These are phyloP conservation scores for Troglohyphantes excavatus DNA, from an alignment of 2,888 invertebrate genomes.

Conservation along the genomic window DNA sequence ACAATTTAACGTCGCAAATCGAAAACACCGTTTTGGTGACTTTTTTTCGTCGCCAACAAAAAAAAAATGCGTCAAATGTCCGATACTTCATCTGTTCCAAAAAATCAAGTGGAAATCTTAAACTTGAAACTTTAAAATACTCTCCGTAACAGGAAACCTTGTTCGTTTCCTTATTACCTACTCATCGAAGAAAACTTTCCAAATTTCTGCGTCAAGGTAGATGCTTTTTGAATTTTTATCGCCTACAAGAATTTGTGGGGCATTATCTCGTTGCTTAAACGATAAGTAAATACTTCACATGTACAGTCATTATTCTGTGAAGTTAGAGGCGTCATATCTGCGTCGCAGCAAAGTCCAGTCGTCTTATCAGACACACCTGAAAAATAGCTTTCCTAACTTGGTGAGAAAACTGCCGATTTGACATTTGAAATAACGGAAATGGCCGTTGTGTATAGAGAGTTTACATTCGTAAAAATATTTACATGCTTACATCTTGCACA, in stretches of 20 bases:
- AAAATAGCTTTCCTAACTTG: neutral
- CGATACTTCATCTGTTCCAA: too few relatives aligned
- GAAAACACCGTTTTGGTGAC: too few relatives aligned
- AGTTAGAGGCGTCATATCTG: neutral
- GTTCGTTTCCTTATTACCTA: too few relatives aligned
- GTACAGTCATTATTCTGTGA: slow-evolving; percentile 26
- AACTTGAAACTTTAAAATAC: too few relatives aligned
- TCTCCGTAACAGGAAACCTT: too few relatives aligned
- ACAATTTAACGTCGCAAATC: too few relatives aligned
- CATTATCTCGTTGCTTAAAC: slow-evolving; percentile 10
- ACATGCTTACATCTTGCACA: too few relatives aligned
- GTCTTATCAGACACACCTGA: neutral
- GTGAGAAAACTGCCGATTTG: neutral
- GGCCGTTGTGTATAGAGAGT: neutral
- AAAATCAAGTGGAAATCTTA: too few relatives aligned
- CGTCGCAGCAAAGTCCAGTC: neutral
- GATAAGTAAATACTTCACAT: slow-evolving; percentile 45
- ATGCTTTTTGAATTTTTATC: neutral
- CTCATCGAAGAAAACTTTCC: too few relatives aligned
- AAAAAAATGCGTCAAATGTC: too few relatives aligned
- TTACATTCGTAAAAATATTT: too few relatives aligned
- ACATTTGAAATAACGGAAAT: neutral
- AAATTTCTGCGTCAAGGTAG: neutral
- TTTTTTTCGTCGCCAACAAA: too few relatives aligned
- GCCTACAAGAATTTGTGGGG: neutral